phyloP scores from a whole-genome alignment of 2,888 invertebrate species.

The Ganaspis brasiliensis region DNA sequence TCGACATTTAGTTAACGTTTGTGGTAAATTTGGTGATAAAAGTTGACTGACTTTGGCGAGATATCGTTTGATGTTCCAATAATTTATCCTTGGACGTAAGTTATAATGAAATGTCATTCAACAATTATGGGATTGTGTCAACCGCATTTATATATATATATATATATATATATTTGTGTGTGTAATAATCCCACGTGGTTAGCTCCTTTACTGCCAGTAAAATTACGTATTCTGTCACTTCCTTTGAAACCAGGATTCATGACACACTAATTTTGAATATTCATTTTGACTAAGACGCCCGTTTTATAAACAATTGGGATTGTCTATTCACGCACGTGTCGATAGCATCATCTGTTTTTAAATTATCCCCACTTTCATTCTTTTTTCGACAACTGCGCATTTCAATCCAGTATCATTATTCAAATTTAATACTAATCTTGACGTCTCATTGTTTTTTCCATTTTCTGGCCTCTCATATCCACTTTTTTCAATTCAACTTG shows the following conservation, averaged over 20 bases:
- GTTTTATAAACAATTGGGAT: conserved; percentile 5
- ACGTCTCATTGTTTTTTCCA: background rate
- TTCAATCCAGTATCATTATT: background rate
- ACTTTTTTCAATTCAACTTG: too few species aligned
- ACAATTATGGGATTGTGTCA: background rate
- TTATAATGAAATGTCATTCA: background rate
- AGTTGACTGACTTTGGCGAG: background rate
- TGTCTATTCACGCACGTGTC: conserved; percentile 24
- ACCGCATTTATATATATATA: conserved; percentile 16
- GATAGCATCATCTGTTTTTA: conserved; percentile 16
- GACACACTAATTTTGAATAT: conserved; percentile 19
- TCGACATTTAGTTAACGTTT: background rate
- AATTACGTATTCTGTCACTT: conserved; percentile 27
- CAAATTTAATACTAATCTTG: background rate
- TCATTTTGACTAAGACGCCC: background rate
- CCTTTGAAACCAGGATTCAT: conserved; percentile 11
- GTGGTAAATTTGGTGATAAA: background rate
- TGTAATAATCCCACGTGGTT: conserved; percentile 9
- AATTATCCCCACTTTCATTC: background rate
- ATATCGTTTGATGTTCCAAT: background rate
- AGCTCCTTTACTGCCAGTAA: background rate
- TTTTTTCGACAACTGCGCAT: conserved; percentile 28
- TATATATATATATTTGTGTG: too few species aligned
- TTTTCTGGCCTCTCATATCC: background rate
- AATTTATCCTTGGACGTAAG: background rate